Base-by-base conservation (phyloP, 2,113 vertebrate species). In the Amphilophus citrinellus region DNA sequence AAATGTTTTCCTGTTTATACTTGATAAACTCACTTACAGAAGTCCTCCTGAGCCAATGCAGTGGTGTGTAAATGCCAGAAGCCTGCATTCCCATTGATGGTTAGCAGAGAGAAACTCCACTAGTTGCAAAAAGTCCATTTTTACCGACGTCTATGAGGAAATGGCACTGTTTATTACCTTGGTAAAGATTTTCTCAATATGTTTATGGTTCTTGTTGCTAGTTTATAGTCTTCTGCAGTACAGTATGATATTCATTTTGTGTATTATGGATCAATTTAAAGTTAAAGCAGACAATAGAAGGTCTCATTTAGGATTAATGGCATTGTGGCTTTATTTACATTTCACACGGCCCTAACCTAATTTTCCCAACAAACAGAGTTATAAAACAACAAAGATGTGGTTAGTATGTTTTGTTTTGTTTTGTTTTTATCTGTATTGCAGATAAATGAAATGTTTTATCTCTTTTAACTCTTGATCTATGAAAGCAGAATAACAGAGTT, bases 341-440 rank as follows among this genome's bases (percentile, higher is more conserved):
- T 71, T 71, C 39, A 71, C 65, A 71, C 65, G 30, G 10, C 7
- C 22, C 14, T 47, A 50, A 47, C 42, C 27, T 50, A 50, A 47
- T 24, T 71, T 68, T 27, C 22, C 47, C 39, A 71, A 71, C 42
- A 71, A 71, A 50, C 47, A 39, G 35, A 15, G 5, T 88, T 87
- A 88, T 35, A 79, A 61, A 71, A 66, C 42, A 27, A 58, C 27
- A 57, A 68, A 15, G 13, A 42, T 10, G 6, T 24, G 4, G 2
- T 5, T n/a, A 24, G 3, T 3, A 10, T 61, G 24, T 5, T 50
- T 61, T 35, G 35, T 1, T 30, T 6, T 35, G 32, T 35, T 35
- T 32, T 32, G 5, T 32, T 35, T 35, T 35, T 35, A 35, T 35
- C 35, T 35, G 35, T 35, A 35, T 35, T 20, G 32, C 22, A 37